A percentile compares a stretch with the other conserved stretches of the same genome.
These are phyloP conservation scores for Tenodera sinensis DNA, from an alignment of 2,888 invertebrate species.

Conservation along the genomic window DNA sequence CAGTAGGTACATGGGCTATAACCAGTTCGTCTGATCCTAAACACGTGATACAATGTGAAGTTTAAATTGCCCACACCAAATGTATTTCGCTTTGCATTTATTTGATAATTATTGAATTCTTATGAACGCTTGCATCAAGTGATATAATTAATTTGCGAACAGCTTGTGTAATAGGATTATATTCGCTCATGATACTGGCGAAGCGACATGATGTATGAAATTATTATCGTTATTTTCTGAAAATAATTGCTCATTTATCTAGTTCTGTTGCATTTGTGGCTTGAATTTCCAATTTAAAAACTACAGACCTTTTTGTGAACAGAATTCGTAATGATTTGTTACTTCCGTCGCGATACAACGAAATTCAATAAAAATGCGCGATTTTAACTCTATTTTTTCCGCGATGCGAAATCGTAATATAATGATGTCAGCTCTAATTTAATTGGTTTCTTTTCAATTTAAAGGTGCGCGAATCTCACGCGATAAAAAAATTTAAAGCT, in stretches of 20 bases:
- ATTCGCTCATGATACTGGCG: too few species aligned
- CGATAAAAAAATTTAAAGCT: background rate
- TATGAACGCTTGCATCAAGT: too few species aligned
- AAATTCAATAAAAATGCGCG: background rate
- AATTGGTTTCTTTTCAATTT: background rate
- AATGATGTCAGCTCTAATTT: background rate
- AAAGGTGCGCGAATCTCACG: background rate
- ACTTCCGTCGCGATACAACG: background rate
- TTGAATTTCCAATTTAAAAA: background rate
- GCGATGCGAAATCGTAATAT: background rate
- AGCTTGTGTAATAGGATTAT: too few species aligned
- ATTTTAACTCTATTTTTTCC: background rate
- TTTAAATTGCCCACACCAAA: too few species aligned
- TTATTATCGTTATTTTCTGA: background rate
- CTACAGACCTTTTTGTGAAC: background rate
- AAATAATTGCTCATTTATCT: background rate
- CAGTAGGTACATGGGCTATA: too few species aligned
- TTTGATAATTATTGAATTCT: too few species aligned
- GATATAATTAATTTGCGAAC: too few species aligned
- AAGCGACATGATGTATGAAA: too few species aligned
- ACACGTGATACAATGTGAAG: too few species aligned
- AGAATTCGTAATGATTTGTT: background rate
- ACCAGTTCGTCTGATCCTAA: too few species aligned
- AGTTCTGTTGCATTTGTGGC: background rate
- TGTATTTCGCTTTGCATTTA: too few species aligned